phyloP scores from a whole-genome alignment of 2,888 invertebrate species.

The Notodonta dromedarius region DNA sequence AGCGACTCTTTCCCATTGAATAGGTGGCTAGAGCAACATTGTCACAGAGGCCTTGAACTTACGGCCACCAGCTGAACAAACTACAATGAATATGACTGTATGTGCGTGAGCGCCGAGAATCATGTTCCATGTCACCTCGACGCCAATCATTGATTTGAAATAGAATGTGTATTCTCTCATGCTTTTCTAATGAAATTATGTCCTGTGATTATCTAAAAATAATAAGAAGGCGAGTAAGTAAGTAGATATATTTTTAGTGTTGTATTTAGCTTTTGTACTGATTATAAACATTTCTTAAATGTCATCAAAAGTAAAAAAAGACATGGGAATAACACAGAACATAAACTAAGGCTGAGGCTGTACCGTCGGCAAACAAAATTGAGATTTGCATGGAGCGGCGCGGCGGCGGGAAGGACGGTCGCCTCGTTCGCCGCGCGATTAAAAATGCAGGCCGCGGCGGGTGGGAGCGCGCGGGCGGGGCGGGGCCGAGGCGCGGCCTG shows the following conservation, averaged over 20 bases:
- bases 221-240: too few species aligned
- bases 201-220: background rate
- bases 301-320: background rate
- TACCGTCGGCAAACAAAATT: constrained; percentile 81
- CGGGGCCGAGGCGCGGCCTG: constrained; percentile 50
- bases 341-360: constrained; percentile 68
- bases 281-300: too few species aligned
- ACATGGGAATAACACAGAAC: constrained; percentile 37
- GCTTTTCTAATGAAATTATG: background rate
- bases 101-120: constrained; percentile 41
- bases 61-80: constrained; percentile 64
- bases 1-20: constrained; percentile 45
- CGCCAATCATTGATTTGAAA: constrained; percentile 24
- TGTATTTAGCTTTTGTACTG: too few species aligned
- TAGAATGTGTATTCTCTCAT: constrained; percentile 22
- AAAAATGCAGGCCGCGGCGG: constrained; percentile 80
- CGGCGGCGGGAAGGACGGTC: constrained; percentile 70
- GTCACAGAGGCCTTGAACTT: constrained; percentile 75
- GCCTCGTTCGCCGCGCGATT: constrained; percentile 77
- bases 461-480: constrained; percentile 72
- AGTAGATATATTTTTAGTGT: too few species aligned
- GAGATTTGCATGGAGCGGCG: constrained; percentile 78
- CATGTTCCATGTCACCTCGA: constrained; percentile 42
- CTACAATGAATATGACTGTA: constrained; percentile 43
- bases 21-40: constrained; percentile 49